Base-by-base conservation (phyloP, 1,140 invertebrate species). In the Scaptomyza montana region DNA sequence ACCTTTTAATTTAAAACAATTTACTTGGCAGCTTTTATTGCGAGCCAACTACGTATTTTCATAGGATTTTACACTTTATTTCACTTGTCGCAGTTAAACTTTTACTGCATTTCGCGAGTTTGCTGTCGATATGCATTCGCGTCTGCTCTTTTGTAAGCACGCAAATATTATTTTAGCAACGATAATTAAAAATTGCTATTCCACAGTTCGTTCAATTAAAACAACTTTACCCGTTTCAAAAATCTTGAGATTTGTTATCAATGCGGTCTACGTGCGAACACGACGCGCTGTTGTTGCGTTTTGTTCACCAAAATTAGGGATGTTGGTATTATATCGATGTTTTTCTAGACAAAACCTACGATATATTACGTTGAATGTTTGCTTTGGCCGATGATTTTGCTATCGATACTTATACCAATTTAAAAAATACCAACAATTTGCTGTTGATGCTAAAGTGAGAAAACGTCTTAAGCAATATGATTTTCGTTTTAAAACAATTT, bases 241-340 rank as follows among this genome's bases (percentile, higher is more conserved):
- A 72, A 64, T 21, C 60, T 41, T 54, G 16, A 28, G 53, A 25
- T 53, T 39, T 49, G 63, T 56, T 66, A 61, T 53, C 30, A 72
- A 66, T 28, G 62, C 68, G 69, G 63, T 54, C 55, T 59, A 55
- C 69, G 69, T 67, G 63, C 54, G 69, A 54, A 72, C 69, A 33
- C 69, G 69, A 72, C 69, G 63, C 69, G 55, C 63, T 67, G 54
- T 67, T 72, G 67, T 63, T 63, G 51, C 67, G 59, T 39, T 69
- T 69, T 69, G 67, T 63, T 56, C 60, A 69, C 50, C 19, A 19
- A 69, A 69, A 63, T 51, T 54, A 69, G 59, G 6, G 59, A 63
- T 63, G 60, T 69, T 49, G 43, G 9, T 12, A 28, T 30, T 2
- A 19, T 55, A 25, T 9, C 51, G 33, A 33, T 33, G 46, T 47